phyloP scores from a whole-genome alignment of 1,140 invertebrate species.

The Oryzaephilus surinamensis region DNA sequence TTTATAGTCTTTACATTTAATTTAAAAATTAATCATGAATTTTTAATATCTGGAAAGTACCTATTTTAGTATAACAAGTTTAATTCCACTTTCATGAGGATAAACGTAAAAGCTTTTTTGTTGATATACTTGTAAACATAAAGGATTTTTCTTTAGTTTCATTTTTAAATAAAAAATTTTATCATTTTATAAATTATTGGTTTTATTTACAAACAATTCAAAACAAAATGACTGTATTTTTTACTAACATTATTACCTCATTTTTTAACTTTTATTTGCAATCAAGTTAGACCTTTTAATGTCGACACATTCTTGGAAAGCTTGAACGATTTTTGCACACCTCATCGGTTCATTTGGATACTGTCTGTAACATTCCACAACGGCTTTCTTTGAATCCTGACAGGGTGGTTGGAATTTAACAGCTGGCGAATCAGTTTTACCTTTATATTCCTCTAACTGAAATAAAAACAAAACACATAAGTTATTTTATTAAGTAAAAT shows the following conservation, averaged over 20 bases:
- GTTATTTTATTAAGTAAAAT: no score
- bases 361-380: conserved; percentile 31
- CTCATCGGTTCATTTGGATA: conserved; percentile 31
- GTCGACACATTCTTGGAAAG: conserved; percentile 34
- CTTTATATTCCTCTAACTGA: conserved; percentile 25
- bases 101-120: no score
- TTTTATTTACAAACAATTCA: no score
- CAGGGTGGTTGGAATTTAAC: conserved; percentile 20
- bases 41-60: no score
- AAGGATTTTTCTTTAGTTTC: neutral
- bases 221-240: no score
- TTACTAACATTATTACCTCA: no score
- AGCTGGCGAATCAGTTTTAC: conserved; percentile 4
- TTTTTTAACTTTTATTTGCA: conserved; percentile 17
- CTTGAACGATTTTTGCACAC: conserved; percentile 33
- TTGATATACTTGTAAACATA: no score
- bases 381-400: conserved; percentile 21
- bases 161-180: conserved; percentile 3
- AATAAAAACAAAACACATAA: conserved; percentile 5
- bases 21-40: no score
- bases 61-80: no score
- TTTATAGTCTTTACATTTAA: no score
- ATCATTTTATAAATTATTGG: conserved; percentile 3
- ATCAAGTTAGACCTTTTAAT: conserved; percentile 20
- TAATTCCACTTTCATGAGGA: no score